Evolutionary conservation across 2,888 invertebrate species (phyloP), one percentile per base, ranked within the genome.

Genomic region (Caenorhabditis angaria): DNA sequence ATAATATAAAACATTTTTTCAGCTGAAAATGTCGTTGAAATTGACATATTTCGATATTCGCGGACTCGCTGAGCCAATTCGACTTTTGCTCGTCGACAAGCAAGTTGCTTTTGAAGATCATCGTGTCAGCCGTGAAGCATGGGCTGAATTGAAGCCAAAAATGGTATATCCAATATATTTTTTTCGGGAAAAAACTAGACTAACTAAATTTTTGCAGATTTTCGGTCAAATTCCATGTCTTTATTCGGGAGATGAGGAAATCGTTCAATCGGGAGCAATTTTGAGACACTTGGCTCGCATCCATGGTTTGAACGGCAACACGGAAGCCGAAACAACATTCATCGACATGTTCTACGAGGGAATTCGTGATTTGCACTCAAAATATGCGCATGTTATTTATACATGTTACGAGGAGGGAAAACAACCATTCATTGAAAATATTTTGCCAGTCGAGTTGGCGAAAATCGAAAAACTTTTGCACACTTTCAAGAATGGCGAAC

Each of bases 171-270:
- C 4, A 28, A 27, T 18, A 28, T 14, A 6, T 28, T 54, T 54
- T 24, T 28, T 28, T 28, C 18, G 4, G 48, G 10, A 8, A 6
- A 10, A 41, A 41, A 22, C 10, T 51, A 51, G 6, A 48, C 14
- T 48, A 2, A 48, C 27, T 51, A 61, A 47, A 28, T 18, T 48
- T 22, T 54, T 71, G 22, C 72, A 82, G 82, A 61, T 62, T 20
- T 80, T 83, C 71, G 82, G 82, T 18, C 81, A 81, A 54, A 63
- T 77, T n/a, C 82, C 82, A 18, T 75, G 72, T 58, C 76, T 82
- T 18, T 51, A 64, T 22, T 71, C 74, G 2, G 81, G 76, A 3
- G 78, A 77, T 55, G 67, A 76, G 59, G 75, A 77, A 61, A 72
- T 82, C 62, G 73, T 73, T 24, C 81, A 83, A 58, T 76, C 81